Evolutionary conservation across 2,888 invertebrate genomes (phyloP).

Genomic region (Fragum whitleyi): DNA sequence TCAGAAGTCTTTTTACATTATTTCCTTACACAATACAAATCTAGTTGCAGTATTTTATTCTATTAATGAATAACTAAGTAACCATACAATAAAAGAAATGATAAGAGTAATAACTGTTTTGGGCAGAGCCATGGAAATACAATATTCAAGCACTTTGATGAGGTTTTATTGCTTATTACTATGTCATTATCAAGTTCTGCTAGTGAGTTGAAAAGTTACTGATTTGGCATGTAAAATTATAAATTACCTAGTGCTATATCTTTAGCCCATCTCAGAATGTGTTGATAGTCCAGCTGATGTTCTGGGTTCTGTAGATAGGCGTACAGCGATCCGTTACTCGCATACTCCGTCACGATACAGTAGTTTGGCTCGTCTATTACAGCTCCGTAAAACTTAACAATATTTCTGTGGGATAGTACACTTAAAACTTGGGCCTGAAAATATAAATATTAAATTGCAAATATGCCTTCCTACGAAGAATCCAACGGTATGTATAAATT

Average conservation of each 20-base stretch:
- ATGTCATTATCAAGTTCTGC: not conserved
- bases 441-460: too few species aligned
- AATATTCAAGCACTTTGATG: too few species aligned
- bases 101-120: too few species aligned
- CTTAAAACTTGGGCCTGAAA: conserved; percentile 85
- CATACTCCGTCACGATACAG: conserved; percentile 85
- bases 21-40: too few species aligned
- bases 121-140: too few species aligned
- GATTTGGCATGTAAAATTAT: too few species aligned
- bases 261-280: conserved; percentile 83
- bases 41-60: too few species aligned
- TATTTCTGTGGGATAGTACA: conserved; percentile 85
- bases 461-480: not conserved
- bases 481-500: not conserved
- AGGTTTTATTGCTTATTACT: too few species aligned
- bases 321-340: conserved; percentile 83
- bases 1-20: too few species aligned
- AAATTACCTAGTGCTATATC: conserved; percentile 82
- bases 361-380: conserved; percentile 84
- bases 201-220: too few species aligned
- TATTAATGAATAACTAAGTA: too few species aligned
- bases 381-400: conserved; percentile 85
- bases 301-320: conserved; percentile 80
- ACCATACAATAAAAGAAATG: too few species aligned
- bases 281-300: conserved; percentile 78